Evolutionary conservation across 53 echinoderm and acorn worm species (phyloP).

Genomic region (Apostichopus leukothele): DNA sequence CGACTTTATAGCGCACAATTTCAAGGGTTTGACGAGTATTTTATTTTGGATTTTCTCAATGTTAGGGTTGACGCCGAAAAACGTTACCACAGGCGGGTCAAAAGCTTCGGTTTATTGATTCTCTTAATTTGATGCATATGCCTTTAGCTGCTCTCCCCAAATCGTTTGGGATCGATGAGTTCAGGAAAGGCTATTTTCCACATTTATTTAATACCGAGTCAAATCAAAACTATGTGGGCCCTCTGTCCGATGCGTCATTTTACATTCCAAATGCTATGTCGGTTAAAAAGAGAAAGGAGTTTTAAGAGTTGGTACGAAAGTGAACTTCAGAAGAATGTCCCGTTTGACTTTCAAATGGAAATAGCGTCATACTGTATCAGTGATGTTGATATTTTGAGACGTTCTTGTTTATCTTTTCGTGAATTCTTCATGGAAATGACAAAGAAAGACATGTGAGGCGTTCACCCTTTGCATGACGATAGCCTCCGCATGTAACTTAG

Average conservation of each 20-base stretch:
- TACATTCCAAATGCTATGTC: conserved; percentile 3
- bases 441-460: not conserved
- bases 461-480: not conserved
- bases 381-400: too few relatives aligned
- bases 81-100: not conserved
- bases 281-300: too few relatives aligned
- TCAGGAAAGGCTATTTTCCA: conserved; percentile 54
- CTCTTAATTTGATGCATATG: conserved; percentile 32
- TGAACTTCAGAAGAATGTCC: too few relatives aligned
- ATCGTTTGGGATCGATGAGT: conserved; percentile 40
- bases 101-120: not conserved
- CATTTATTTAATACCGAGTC: conserved; percentile 30
- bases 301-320: too few relatives aligned
- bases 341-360: too few relatives aligned
- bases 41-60: conserved; percentile 6
- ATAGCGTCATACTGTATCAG: too few relatives aligned
- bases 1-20: conserved; percentile 42
- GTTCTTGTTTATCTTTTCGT: not conserved
- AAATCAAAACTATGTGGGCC: conserved; percentile 43
- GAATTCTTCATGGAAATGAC: not conserved
- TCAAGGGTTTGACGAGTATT: conserved; percentile 48
- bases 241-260: conserved; percentile 45
- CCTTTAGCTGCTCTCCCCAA: conserved; percentile 29
- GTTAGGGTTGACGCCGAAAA: conserved; percentile 10
- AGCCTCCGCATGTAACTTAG: not conserved